phyloP scores from a whole-genome alignment of 2,888 invertebrate genomes.

The Liopterus haemorrhoidalis region DNA sequence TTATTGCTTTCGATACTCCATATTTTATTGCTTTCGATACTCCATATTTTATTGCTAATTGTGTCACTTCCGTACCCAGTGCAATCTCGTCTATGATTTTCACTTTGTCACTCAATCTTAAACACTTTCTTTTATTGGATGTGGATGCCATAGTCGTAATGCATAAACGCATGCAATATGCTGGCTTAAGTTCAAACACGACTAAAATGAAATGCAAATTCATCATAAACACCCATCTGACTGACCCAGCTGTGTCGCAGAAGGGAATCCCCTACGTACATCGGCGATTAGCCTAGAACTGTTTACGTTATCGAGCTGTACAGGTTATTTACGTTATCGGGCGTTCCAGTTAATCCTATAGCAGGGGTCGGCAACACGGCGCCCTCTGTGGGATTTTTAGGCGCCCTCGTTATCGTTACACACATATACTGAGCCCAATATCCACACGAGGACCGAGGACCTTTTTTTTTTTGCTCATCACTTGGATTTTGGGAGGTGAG shows the following conservation, averaged over 20 bases:
- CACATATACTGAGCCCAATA: too few relatives aligned
- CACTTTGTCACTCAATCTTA: conserved; percentile 2
- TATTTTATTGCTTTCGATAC: conserved; percentile 10
- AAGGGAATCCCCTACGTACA: neutral
- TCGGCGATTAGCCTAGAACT: neutral
- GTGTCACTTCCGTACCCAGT: conserved; percentile 5
- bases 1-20: conserved; percentile 10
- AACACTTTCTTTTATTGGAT: neutral
- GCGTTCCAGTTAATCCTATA: too few relatives aligned
- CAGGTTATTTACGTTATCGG: too few relatives aligned
- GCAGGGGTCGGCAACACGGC: too few relatives aligned
- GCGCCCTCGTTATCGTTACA: too few relatives aligned
- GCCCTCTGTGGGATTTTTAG: too few relatives aligned
- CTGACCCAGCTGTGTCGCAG: neutral
- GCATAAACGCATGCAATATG: neutral
- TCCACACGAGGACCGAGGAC: too few relatives aligned
- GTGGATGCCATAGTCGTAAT: conserved; percentile 4
- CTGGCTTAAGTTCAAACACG: conserved; percentile 6
- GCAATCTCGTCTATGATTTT: conserved; percentile 6
- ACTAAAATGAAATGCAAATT: neutral
- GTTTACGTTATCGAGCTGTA: too few relatives aligned
- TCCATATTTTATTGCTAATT: conserved; percentile 9
- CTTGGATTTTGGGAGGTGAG: too few relatives aligned
- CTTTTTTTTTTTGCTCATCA: too few relatives aligned
- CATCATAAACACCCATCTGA: conserved; percentile 1